These are phyloP conservation scores for Deilephila elpenor DNA, from an alignment of 2,888 invertebrate genomes.

Conservation along the genomic window DNA sequence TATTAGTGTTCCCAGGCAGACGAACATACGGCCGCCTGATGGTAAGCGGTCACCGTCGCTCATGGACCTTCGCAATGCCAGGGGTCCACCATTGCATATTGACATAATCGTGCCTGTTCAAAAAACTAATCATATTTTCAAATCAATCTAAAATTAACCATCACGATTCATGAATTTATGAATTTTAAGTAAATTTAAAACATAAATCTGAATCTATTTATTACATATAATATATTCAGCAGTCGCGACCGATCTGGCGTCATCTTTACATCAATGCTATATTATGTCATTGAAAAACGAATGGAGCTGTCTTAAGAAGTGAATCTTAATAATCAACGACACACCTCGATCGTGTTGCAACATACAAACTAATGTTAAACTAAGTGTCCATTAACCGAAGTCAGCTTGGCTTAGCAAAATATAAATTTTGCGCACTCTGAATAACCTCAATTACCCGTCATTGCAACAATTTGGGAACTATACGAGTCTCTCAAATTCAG, in stretches of 20 bases:
- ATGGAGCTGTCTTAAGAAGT: too few relatives aligned
- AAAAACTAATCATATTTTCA: too few relatives aligned
- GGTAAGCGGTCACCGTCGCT: too few relatives aligned
- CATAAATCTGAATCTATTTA: not conserved
- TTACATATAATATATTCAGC: not conserved
- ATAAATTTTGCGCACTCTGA: too few relatives aligned
- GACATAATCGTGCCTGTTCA: too few relatives aligned
- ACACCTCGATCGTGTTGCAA: not conserved
- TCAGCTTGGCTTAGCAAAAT: not conserved
- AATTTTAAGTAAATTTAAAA: not conserved
- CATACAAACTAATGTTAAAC: not conserved
- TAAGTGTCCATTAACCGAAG: not conserved
- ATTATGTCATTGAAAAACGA: conserved; percentile 17
- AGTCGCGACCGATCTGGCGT: not conserved
- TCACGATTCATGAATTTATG: not conserved
- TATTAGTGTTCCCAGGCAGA: too few relatives aligned
- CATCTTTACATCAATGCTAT: not conserved
- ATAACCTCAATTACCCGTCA: too few relatives aligned
- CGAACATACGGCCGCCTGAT: too few relatives aligned
- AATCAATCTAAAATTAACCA: not conserved
- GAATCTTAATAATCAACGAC: not conserved
- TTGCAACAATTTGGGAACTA: too few relatives aligned
- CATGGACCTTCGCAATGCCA: too few relatives aligned
- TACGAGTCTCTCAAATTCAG: too few relatives aligned
- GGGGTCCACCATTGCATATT: too few relatives aligned